Percentiles rank a stretch among this genome's conserved stretches.
Conservation (phyloP, 2,888 invertebrate genomes). For the Trissonchulus latispiculum region DNA sequence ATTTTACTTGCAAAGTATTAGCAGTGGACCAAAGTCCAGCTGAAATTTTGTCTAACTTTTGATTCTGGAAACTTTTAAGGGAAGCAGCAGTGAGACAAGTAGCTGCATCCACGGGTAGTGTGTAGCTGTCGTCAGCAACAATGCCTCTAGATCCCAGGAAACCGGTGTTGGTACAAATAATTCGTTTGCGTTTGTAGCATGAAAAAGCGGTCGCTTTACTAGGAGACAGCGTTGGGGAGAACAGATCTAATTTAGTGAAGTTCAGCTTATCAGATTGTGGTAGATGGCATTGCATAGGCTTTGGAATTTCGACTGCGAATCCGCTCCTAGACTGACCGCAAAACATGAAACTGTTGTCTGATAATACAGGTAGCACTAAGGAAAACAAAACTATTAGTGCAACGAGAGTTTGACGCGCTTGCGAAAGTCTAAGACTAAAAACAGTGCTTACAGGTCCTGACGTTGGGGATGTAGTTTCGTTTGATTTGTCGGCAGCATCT, state of each 20-base stretch:
- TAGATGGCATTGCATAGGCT: not conserved
- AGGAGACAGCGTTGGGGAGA: not conserved
- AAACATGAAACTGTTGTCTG: too few relatives aligned
- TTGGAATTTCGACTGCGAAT: not conserved
- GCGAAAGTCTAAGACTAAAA: too few relatives aligned
- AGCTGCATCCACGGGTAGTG: not conserved
- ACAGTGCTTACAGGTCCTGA: too few relatives aligned
- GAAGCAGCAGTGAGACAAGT: not conserved
- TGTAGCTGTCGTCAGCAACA: not conserved
- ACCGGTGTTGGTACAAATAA: not conserved
- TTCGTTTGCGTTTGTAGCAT: not conserved
- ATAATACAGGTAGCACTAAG: too few relatives aligned
- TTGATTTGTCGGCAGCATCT: too few relatives aligned
- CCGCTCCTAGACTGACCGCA: not conserved
- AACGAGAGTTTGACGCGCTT: too few relatives aligned
- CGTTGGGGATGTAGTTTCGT: too few relatives aligned
- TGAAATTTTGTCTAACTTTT: too few relatives aligned
- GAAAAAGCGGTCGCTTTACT: not conserved
- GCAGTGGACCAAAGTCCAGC: too few relatives aligned
- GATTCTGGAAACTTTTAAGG: too few relatives aligned
- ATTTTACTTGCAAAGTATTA: too few relatives aligned
- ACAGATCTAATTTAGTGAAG: not conserved
- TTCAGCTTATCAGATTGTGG: not conserved
- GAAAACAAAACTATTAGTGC: too few relatives aligned
- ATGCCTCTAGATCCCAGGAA: not conserved